Base-by-base conservation (phyloP, 2,797 vertebrate species). In the Chlorospingus flavigularis region DNA sequence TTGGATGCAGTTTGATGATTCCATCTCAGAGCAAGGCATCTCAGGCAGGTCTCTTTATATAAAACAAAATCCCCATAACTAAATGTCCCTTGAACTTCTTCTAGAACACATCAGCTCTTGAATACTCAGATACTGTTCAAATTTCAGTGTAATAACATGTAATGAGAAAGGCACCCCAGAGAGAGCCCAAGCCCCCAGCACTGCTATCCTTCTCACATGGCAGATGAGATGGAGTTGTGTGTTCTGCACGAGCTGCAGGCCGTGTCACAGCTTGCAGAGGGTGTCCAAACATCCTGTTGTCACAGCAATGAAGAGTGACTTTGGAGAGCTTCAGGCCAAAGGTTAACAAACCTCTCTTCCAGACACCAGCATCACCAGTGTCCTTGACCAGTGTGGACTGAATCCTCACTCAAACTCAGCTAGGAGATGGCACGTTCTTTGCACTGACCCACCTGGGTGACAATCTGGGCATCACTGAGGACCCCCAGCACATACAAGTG, bases 241-340 rank as follows among this genome's bases (percentile, higher is more conserved):
- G 21, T 58, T 79, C 61, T 54, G 51, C 12, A 4, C 0, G 1
- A 82, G 39, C 81, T 11, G 3, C 45, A 54, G 26, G n/a, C 62
- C 0, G 0, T 28, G 11, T 54, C 33, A 13, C 0, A 1, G 26
- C 48, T 86, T 54, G 31, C 28, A 86, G 55, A 67, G 39, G 3
- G 4, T 50, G 13, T 51, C 68, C 25, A 50, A 48, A 33, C 17
- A 66, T 33, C 28, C 24, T 6, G 0, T 33, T 63, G 65, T 40
- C 42, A 57, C 37, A 66, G 48, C 37, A 62, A 6, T 45, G 53
- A 51, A 63, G 30, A 16, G 24, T 54, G 43, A 53, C 63, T 89
- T 71, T 16, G 60, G 50, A 85, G 37, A 78, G 14, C 42, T 81
- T 65, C 62, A 70, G 25, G 37, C 17, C 3, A 1, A 86, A 76